Base-by-base conservation (phyloP, 1,140 invertebrate genomes). In the Calosoma granatense region DNA sequence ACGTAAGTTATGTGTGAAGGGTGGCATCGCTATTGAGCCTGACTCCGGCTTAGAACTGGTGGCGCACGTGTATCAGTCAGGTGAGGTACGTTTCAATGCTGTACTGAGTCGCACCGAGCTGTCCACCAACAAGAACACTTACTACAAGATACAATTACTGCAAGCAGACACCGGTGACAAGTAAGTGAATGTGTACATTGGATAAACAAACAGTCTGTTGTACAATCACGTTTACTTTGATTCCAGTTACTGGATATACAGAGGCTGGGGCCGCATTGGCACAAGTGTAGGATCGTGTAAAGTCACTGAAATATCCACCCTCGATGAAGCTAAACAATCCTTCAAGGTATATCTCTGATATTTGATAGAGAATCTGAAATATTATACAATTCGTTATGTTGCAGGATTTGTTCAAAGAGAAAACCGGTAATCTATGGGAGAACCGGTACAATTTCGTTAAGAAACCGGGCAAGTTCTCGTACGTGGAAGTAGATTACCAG, bases 221-320 rank as follows among this genome's bases (percentile, higher is more conserved):
- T n/a, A n/a, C n/a, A n/a, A n/a, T n/a, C n/a, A n/a, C n/a, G n/a
- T n/a, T n/a, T n/a, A n/a, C n/a, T n/a, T n/a, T n/a, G n/a, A n/a
- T n/a, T n/a, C 3, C 39, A 88, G 85, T 54, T 94, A 81, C 70
- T 92, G 84, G 82, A 61, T 96, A 14, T 96, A 93, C 70, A 80
- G 90, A 22, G 80, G 90, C 0, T 99, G 96, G 96, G 97, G 97
- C 17, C 79, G 96, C 60, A 94, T 97, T 64, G 95, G 96, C 6
- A 98, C 95, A 0, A 88, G 83, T 0, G 91, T 96, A 64, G 95
- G 93, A 9, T 83, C 82, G 11, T 83, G 77, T 20, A 95, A 92
- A 71, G 59, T 88, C 0, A 87, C 94, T 41, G 62, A 72, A 0
- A 80, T 77, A 60, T 11, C 14, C 1, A 64, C 66, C 0, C 60